phyloP scores from a whole-genome alignment of 1,140 invertebrate genomes.

The Danaus plexippus region DNA sequence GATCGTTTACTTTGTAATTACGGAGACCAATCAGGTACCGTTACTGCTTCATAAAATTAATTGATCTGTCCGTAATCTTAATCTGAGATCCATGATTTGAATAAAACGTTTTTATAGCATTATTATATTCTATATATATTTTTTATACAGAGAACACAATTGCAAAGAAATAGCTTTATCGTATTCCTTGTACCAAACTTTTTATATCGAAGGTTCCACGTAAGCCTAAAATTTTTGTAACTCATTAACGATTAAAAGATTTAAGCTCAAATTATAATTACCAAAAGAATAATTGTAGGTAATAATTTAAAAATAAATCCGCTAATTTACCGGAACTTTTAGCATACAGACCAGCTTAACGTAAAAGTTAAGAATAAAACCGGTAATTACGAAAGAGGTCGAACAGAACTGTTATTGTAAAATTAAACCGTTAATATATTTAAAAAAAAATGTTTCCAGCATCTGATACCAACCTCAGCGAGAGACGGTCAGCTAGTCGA shows the following conservation, averaged over 20 bases:
- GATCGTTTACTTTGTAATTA: no score
- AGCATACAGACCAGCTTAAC: no score
- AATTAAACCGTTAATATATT: conserved; percentile 13
- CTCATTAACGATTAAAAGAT: conserved; percentile 5
- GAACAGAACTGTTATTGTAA: conserved; percentile 7
- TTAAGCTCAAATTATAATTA: background rate
- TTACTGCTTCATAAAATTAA: no score
- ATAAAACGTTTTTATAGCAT: no score
- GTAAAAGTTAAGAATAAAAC: conserved; percentile 9
- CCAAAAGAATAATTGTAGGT: background rate
- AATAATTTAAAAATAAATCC: conserved; percentile 5
- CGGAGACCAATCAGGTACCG: no score
- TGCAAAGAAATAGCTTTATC: no score
- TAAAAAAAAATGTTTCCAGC: conserved; percentile 32
- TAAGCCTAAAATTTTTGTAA: conserved; percentile 1
- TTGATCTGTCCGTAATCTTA: no score
- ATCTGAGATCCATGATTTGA: no score
- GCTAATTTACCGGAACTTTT: conserved; percentile 1
- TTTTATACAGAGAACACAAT: no score
- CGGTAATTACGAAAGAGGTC: conserved; percentile 22
- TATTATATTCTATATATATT: no score
- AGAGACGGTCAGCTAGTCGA: conserved; percentile 32
- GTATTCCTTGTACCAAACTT: no score
- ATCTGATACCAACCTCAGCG: conserved; percentile 33
- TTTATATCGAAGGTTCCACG: no score